phyloP scores from a whole-genome alignment of 2,888 invertebrate genomes.

The Entomobrya proxima region DNA sequence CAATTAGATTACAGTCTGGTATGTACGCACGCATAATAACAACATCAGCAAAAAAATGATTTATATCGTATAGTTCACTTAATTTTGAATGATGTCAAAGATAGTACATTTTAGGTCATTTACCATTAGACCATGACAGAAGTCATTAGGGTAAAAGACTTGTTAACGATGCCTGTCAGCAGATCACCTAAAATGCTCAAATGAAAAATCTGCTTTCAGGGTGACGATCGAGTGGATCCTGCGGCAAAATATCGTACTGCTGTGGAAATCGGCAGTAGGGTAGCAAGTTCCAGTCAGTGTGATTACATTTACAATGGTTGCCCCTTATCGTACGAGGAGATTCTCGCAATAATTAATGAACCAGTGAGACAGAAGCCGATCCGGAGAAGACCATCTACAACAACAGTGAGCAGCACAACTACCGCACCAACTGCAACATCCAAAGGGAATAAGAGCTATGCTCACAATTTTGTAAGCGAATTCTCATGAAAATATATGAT shows the following conservation, averaged over 20 bases:
- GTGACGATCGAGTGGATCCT: slow-evolving; percentile 46
- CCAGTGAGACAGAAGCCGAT: background rate
- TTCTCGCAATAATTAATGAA: slow-evolving; percentile 67
- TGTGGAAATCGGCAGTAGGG: slow-evolving; percentile 62
- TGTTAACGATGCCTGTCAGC: background rate
- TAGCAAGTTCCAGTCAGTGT: slow-evolving; percentile 55
- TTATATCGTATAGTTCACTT: background rate
- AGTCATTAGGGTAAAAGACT: background rate
- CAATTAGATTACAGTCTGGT: slow-evolving; percentile 34
- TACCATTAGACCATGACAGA: background rate
- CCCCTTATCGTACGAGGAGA: slow-evolving; percentile 63
- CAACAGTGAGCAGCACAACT: background rate
- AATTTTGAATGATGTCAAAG: background rate
- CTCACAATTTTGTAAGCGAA: slow-evolving; percentile 37
- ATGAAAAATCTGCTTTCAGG: slow-evolving; percentile 23
- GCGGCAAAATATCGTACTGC: slow-evolving; percentile 59
- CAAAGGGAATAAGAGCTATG: slow-evolving; percentile 1
- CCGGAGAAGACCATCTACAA: background rate
- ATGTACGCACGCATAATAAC: background rate
- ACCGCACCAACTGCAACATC: background rate
- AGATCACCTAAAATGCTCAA: background rate
- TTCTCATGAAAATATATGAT: background rate
- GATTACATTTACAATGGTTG: slow-evolving; percentile 67
- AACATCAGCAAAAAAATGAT: background rate
- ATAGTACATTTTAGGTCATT: background rate